These are phyloP conservation scores for Etheostoma cragini DNA, from an alignment of 2,113 vertebrate species.

Conservation along the genomic window DNA sequence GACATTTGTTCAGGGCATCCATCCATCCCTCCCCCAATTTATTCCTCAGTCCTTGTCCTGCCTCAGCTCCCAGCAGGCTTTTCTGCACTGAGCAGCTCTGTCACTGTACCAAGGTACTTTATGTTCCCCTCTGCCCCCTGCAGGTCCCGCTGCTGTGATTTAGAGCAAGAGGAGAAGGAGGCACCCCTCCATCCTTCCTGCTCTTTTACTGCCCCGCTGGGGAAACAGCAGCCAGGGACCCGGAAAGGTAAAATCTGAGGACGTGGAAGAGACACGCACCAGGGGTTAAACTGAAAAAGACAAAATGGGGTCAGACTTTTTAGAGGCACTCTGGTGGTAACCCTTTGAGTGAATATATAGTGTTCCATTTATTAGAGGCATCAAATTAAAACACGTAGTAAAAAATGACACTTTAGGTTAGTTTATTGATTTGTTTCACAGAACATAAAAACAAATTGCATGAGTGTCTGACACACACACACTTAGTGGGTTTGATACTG, in stretches of 20 bases:
- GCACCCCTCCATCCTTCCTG: conserved; percentile 62
- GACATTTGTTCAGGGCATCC: conserved; percentile 44
- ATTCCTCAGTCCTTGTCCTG: conserved; percentile 32
- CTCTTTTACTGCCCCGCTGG: conserved; percentile 44
- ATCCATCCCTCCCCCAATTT: conserved; percentile 32
- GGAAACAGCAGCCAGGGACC: conserved; percentile 46
- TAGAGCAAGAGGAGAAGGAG: conserved; percentile 45
- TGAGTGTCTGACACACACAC: no score
- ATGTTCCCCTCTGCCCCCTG: conserved; percentile 69
- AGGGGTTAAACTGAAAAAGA: conserved; percentile 18
- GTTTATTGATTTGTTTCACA: no score
- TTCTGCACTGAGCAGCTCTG: conserved; percentile 23
- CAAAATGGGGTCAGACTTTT: conserved; percentile 16
- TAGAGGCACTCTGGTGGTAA: neutral
- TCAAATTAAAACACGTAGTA: neutral
- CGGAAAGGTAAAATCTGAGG: conserved; percentile 21
- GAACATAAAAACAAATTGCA: no score
- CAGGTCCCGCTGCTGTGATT: conserved; percentile 66
- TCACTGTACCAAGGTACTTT: conserved; percentile 47
- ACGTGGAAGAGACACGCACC: conserved; percentile 26
- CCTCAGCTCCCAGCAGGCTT: conserved; percentile 18
- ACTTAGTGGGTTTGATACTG: no score
- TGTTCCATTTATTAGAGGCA: neutral
- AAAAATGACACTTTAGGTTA: neutral
- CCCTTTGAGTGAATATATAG: neutral